Evolutionary conservation across 1,140 invertebrate species (phyloP).

Genomic region (Phthorimaea operculella): DNA sequence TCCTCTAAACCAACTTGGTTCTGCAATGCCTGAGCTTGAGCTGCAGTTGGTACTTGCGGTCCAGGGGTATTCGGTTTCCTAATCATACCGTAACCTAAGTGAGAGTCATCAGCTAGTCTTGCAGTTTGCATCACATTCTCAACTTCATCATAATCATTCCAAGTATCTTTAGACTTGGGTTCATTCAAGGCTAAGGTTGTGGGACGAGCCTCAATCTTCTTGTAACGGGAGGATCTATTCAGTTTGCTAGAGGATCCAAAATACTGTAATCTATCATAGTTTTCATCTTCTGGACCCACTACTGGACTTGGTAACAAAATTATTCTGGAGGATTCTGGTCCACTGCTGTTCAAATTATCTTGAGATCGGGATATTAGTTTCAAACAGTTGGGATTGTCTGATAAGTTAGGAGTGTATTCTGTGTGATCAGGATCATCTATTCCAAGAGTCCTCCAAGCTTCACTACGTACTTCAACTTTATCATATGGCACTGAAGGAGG

Average conservation of each 20-base stretch:
- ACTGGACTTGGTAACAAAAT: constrained; percentile 59
- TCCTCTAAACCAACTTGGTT: constrained; percentile 58
- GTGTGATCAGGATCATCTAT: constrained; percentile 76
- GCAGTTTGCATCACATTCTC: constrained; percentile 72
- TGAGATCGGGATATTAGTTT: constrained; percentile 64
- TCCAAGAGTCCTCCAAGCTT: constrained; percentile 82
- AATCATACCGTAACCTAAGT: constrained; percentile 81
- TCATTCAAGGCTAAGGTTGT: constrained; percentile 49
- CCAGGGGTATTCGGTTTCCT: constrained; percentile 71
- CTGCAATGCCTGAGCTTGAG: constrained; percentile 51
- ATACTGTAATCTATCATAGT: constrained; percentile 83
- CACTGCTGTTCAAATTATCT: constrained; percentile 60
- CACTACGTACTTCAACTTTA: constrained; percentile 74
- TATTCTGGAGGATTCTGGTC: constrained; percentile 58
- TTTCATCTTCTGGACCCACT: constrained; percentile 63
- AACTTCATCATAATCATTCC: constrained; percentile 77
- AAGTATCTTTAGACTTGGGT: constrained; percentile 61
- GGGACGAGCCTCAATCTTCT: constrained; percentile 70
- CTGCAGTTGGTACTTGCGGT: constrained; percentile 56
- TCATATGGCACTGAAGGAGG: constrained; percentile 71
- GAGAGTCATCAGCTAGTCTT: constrained; percentile 79
- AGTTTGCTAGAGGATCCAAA: constrained; percentile 79
- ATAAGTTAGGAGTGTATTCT: constrained; percentile 60
- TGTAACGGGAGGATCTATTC: constrained; percentile 75
- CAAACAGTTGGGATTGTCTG: constrained; percentile 51